Base-by-base conservation (phyloP, 1,140 invertebrate genomes). In the Calosoma granatense region DNA sequence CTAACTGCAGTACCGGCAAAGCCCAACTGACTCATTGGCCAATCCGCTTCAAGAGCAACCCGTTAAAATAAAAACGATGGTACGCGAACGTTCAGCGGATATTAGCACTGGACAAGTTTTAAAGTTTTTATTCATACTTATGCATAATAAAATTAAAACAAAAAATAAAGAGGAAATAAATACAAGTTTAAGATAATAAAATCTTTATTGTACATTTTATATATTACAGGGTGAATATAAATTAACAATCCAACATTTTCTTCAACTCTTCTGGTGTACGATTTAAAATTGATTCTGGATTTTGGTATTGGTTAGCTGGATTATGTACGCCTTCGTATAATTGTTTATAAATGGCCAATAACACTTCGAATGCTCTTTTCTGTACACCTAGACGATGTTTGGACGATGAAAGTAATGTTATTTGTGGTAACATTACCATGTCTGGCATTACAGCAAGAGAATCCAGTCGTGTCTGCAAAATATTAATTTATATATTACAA, bases 341-440 rank as follows among this genome's bases (percentile, higher is more conserved):
- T 71, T 94, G 87, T 61, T 83, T 83, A 70, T 97, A 97, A 63
- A 94, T 92, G 26, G 89, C 85, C 58, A 86, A 81, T 55, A 97
- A 85, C 0, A 96, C 84, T 73, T 91, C 86, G 69, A 90, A 87
- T 12, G 92, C 84, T 59, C 88, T 76, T 69, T 84, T 87, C 61
- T 91, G 87, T 0, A 92, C 81, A 17, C 78, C 75, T 30, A 80
- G 80, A 62, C 91, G 87, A 74, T 89, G 85, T 47, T 79, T 80
- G 43, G 81, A 84, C 65, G 90, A 92, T 58, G 88, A 79, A 3
- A 97, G 74, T 26, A 94, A 78, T 63, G 84, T 84, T 60, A 93
- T 85, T 76, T 97, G 93, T 1, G 90, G 90, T 55, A 97, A 68
- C 6, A 88, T 74, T 30, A 92, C 75, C 20, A 84, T 79, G 67